Percentiles rank a stretch among this genome's conserved stretches.
These are phyloP conservation scores for Eucera pruinosa DNA, from an alignment of 2,888 invertebrate genomes.

Conservation along the genomic window DNA sequence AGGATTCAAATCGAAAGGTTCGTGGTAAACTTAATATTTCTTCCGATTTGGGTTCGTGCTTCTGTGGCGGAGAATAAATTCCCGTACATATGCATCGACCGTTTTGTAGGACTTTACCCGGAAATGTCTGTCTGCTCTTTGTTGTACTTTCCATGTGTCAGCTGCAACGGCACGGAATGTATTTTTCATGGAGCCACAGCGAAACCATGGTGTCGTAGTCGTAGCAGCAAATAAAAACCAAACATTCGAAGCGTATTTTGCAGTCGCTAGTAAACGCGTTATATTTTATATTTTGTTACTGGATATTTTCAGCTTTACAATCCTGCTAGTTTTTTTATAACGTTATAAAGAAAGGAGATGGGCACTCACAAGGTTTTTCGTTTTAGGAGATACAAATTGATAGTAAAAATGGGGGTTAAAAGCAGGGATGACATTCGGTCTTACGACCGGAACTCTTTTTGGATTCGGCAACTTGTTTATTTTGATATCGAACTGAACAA, in stretches of 20 bases:
- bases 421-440: too few species aligned
- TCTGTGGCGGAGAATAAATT: conserved; percentile 17
- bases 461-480: too few species aligned
- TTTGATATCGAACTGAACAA: too few species aligned
- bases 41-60: conserved; percentile 1
- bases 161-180: conserved; percentile 40
- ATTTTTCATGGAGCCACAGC: conserved; percentile 55
- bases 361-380: too few species aligned
- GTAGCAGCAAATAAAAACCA: conserved; percentile 35
- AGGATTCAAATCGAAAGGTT: background rate
- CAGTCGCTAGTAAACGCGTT: background rate
- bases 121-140: conserved; percentile 32
- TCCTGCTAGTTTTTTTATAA: background rate
- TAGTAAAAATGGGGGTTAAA: too few species aligned
- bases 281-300: background rate
- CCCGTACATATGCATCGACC: conserved; percentile 3
- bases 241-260: conserved; percentile 6
- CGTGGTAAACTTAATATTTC: conserved; percentile 30
- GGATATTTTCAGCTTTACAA: background rate
- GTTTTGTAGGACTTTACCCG: conserved; percentile 14
- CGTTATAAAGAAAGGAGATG: background rate
- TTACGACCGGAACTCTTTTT: too few species aligned
- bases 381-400: too few species aligned
- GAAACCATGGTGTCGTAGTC: conserved; percentile 31
- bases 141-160: conserved; percentile 37